Evolutionary conservation across 2,797 vertebrate genomes (phyloP), one percentile per base, ranked within the genome.

Genomic region (Lindbergichthys nudifrons): DNA sequence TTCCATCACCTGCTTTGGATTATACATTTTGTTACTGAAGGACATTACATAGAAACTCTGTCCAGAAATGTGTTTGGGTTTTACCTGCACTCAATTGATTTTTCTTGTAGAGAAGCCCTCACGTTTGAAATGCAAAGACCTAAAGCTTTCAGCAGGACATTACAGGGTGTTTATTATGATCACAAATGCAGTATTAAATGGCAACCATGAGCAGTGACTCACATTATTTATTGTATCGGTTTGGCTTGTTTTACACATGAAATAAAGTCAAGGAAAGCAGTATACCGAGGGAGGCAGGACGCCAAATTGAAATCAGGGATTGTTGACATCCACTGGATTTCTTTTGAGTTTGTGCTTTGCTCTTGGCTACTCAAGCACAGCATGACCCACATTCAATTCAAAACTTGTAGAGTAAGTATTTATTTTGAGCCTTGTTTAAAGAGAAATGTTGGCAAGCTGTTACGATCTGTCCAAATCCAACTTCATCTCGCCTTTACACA

Each of bases 381-480:
- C 13, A 9, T 79, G 82, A 87, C 85, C 87, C 78, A 79, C 63
- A 88, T 87, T 80, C 11, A 85, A 77, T 79, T 80, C 45, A 79
- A 77, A 89, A 85, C 70, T 73, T 84, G 63, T 73, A 57, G 16
- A 73, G 19, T 26, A 56, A 59, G 19, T 69, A 4, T 62, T 60
- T 74, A 61, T 64, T 63, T 67, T 4, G 41, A 58, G 57, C 16
- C 52, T 82, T 84, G 43, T 71, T 79, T 85, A 3, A 71, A 63
- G 42, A 74, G 65, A 83, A 74, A 70, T 64, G 63, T 73, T 80
- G 77, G 76, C 72, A 81, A 88, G 80, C 66, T 91, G 87, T 89
- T 87, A 58, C 74, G 88, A 87, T 89, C 66, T 84, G 79, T 88
- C 70, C 82, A 78, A 77, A 82, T 80, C 79, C 65, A 66, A 83